A percentile compares a stretch with the other conserved stretches of the same genome.
These are phyloP conservation scores for Emydocephalus ijimae DNA, from an alignment of 2,113 vertebrate genomes.

Conservation along the genomic window DNA sequence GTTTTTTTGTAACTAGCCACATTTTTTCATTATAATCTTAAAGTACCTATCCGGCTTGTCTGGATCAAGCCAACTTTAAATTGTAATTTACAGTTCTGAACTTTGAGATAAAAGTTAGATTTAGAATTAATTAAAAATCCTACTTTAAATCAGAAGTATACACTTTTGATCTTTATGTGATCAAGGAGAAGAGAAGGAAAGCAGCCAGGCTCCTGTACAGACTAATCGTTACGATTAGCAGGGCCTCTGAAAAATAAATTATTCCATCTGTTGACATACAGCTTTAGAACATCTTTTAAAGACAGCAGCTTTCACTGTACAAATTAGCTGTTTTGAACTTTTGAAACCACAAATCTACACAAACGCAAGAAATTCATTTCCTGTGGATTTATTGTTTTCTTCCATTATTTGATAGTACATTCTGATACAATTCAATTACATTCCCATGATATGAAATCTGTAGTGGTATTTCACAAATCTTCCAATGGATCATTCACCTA, in stretches of 20 bases:
- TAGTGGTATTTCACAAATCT: background rate
- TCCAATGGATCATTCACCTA: background rate
- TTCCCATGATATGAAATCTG: background rate
- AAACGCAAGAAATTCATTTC: background rate
- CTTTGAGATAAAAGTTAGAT: background rate
- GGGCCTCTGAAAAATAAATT: background rate
- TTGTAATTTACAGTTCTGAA: background rate
- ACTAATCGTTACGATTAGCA: background rate
- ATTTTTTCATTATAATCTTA: background rate
- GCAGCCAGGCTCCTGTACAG: background rate
- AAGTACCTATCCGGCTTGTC: background rate
- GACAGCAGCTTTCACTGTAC: background rate
- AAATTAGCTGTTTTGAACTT: background rate
- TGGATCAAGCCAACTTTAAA: background rate
- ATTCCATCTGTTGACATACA: background rate
- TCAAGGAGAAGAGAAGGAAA: too few species aligned
- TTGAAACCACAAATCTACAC: background rate
- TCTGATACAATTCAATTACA: background rate
- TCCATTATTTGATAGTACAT: background rate
- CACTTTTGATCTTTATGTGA: background rate
- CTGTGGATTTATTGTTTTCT: background rate
- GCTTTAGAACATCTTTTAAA: background rate
- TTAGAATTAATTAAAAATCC: background rate
- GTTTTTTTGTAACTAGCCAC: background rate
- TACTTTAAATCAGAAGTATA: background rate